These are phyloP conservation scores for Nycticebus coucang DNA, from an alignment of 2,113 vertebrate genomes.

Conservation along the genomic window DNA sequence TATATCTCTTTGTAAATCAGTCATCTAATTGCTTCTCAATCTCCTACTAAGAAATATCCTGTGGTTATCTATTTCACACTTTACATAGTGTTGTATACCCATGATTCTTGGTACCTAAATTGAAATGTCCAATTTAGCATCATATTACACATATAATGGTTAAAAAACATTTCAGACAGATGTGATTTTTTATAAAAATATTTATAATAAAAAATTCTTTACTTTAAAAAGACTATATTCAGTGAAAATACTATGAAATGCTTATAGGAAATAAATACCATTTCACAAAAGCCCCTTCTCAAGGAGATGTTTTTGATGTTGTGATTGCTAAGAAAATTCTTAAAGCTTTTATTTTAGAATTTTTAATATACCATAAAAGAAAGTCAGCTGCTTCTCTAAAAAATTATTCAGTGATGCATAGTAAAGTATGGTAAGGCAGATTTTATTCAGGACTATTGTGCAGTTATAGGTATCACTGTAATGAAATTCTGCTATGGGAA, in stretches of 20 bases:
- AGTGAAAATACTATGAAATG: background rate
- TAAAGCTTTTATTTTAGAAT: background rate
- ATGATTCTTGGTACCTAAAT: background rate
- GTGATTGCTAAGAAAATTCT: background rate
- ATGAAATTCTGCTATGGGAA: background rate
- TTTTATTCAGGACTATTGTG: background rate
- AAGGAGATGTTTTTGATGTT: background rate
- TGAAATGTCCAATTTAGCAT: background rate
- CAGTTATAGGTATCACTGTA: background rate
- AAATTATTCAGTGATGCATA: background rate
- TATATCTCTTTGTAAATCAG: background rate
- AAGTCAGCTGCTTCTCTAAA: background rate
- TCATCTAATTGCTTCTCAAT: background rate
- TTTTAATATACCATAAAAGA: background rate
- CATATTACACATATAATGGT: background rate
- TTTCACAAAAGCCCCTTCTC: background rate
- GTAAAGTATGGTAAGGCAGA: background rate
- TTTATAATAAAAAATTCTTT: background rate
- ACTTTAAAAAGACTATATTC: background rate
- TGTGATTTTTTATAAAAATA: background rate
- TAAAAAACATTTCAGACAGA: background rate
- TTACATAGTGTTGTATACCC: background rate
- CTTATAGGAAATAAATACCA: background rate
- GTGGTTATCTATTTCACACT: background rate
- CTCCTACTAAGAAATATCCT: background rate